Conservation (phyloP, 2,888 invertebrate genomes). For the Ecdyonurus torrentis region DNA sequence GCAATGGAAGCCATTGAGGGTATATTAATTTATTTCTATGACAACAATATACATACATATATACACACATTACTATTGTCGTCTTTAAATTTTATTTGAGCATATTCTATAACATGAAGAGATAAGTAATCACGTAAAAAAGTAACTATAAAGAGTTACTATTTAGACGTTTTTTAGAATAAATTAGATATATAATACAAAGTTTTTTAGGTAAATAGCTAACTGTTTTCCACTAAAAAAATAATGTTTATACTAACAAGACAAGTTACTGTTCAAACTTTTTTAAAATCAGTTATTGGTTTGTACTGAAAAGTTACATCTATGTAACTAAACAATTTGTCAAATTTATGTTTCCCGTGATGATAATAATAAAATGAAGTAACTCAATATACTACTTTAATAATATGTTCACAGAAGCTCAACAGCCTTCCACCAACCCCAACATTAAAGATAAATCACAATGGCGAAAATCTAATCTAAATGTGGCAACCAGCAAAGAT, state of each 20-base stretch:
- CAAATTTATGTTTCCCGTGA: too few species aligned
- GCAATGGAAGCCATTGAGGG: constrained; percentile 79
- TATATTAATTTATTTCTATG: constrained; percentile 21
- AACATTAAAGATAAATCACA: constrained; percentile 55
- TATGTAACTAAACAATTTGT: too few species aligned
- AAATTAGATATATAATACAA: neutral
- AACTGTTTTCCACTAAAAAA: too few species aligned
- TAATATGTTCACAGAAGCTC: constrained; percentile 49
- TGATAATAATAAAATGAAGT: too few species aligned
- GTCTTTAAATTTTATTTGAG: neutral
- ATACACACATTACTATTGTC: too few species aligned
- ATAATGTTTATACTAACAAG: too few species aligned
- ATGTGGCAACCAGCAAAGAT: constrained; percentile 42
- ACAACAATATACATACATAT: neutral
- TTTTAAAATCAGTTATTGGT: too few species aligned
- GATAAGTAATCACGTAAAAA: neutral
- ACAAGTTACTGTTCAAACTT: too few species aligned
- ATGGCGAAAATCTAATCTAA: constrained; percentile 54
- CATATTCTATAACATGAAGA: neutral
- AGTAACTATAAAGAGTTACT: neutral
- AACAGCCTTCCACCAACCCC: constrained; percentile 31
- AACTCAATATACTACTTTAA: too few species aligned
- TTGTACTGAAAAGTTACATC: too few species aligned
- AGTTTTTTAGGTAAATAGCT: neutral
- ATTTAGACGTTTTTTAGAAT: too few species aligned